phyloP scores from a whole-genome alignment of 2,888 invertebrate species.

The Eupithecia inturbata region DNA sequence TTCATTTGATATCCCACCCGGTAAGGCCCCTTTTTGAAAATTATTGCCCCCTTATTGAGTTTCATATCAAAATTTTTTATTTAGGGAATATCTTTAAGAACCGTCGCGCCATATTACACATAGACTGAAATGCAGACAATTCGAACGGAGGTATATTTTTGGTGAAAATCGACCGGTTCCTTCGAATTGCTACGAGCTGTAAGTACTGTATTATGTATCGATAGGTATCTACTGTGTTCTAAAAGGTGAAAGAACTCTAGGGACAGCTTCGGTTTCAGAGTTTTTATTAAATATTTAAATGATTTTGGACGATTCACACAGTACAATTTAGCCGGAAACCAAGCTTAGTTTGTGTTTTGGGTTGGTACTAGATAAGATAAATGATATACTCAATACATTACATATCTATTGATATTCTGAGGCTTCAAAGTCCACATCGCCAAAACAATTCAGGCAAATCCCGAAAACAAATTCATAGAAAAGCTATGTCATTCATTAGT shows the following conservation, averaged over 20 bases:
- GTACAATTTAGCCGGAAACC: too few species aligned
- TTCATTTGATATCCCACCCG: too few species aligned
- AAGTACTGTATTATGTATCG: slow-evolving; percentile 4
- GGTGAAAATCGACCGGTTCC: slow-evolving; percentile 18
- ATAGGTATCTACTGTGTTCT: background rate
- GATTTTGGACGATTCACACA: too few species aligned
- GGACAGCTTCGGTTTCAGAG: too few species aligned
- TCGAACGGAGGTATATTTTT: slow-evolving; percentile 23
- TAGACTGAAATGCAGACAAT: slow-evolving; percentile 23
- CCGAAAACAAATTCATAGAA: slow-evolving; percentile 16
- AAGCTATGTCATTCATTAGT: slow-evolving; percentile 13
- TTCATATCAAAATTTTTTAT: too few species aligned
- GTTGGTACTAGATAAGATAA: too few species aligned
- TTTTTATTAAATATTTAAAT: too few species aligned
- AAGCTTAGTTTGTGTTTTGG: background rate
- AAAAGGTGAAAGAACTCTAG: background rate
- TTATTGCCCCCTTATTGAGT: too few species aligned
- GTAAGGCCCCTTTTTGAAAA: too few species aligned
- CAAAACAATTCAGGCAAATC: slow-evolving; percentile 11
- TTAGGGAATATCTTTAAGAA: too few species aligned
- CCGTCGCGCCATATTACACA: slow-evolving; percentile 21
- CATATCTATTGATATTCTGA: background rate
- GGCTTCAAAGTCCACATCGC: background rate
- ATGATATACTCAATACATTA: background rate
- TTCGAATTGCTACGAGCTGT: slow-evolving; percentile 1